phyloP scores from a whole-genome alignment of 2,113 vertebrate species.

The Plestiodon gilberti region DNA sequence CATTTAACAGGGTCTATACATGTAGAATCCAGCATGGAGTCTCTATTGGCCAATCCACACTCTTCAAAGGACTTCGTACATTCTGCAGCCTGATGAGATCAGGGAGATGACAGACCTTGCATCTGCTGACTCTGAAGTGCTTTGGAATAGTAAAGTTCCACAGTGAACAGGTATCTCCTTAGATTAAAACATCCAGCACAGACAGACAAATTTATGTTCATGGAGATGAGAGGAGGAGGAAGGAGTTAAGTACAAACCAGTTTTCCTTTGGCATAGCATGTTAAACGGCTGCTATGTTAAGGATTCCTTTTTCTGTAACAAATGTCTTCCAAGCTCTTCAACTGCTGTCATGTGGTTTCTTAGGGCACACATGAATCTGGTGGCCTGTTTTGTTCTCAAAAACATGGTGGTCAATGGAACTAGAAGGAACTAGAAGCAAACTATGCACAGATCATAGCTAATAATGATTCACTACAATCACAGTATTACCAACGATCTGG shows the following conservation, averaged over 20 bases:
- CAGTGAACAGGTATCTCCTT: not conserved
- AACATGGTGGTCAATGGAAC: not conserved
- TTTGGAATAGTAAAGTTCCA: not conserved
- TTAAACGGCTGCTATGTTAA: conserved; percentile 6
- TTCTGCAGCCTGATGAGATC: too few relatives aligned
- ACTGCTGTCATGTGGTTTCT: conserved; percentile 17
- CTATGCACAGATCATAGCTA: not conserved
- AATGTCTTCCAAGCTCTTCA: not conserved
- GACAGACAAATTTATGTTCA: not conserved
- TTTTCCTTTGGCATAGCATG: not conserved
- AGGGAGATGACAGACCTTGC: not conserved
- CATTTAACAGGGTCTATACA: not conserved
- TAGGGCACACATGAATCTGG: not conserved
- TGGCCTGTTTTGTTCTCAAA: conserved; percentile 26
- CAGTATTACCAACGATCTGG: conserved; percentile 2
- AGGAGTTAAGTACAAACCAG: not conserved
- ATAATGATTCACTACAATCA: conserved; percentile 23
- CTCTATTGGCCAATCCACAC: not conserved
- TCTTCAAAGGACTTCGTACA: not conserved
- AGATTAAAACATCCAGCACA: not conserved
- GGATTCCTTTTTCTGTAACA: not conserved
- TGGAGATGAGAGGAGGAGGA: not conserved
- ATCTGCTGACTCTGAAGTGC: not conserved
- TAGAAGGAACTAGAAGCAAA: conserved; percentile 17
- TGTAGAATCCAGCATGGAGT: not conserved